These are phyloP conservation scores for Sympetrum striolatum DNA, from an alignment of 2,888 invertebrate genomes.

Conservation along the genomic window DNA sequence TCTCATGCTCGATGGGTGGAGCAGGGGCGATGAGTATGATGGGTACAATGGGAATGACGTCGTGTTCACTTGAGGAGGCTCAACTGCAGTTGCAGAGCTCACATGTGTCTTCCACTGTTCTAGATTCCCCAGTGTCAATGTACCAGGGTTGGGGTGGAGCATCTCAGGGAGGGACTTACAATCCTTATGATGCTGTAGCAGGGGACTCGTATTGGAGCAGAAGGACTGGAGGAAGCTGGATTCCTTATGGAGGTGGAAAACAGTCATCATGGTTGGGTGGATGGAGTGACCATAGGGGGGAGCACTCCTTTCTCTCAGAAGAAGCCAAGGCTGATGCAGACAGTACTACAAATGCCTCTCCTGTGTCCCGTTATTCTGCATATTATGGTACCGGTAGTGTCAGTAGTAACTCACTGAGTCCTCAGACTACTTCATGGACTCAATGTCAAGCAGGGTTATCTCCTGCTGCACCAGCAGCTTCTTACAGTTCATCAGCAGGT, in stretches of 20 bases:
- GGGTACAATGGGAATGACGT: constrained; percentile 61
- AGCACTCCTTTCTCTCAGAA: not conserved
- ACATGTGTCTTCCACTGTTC: constrained; percentile 74
- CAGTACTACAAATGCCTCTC: constrained; percentile 62
- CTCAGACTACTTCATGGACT: constrained; percentile 12
- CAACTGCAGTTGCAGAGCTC: constrained; percentile 76
- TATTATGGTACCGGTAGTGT: not conserved
- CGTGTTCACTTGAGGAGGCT: constrained; percentile 25
- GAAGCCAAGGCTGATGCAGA: constrained; percentile 76
- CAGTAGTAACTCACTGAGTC: not conserved
- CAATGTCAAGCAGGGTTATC: constrained; percentile 25
- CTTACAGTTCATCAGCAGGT: constrained; percentile 36
- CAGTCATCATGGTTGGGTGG: constrained; percentile 13
- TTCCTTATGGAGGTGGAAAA: constrained; percentile 55
- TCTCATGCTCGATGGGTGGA: constrained; percentile 47
- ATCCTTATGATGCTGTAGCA: constrained; percentile 3
- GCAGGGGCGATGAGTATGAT: constrained; percentile 65
- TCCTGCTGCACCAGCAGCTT: constrained; percentile 11
- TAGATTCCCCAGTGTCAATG: constrained; percentile 67
- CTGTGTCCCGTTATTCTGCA: constrained; percentile 10
- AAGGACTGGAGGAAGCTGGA: constrained; percentile 55
- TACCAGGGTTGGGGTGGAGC: constrained; percentile 58
- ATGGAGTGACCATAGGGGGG: constrained; percentile 37
- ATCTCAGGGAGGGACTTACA: constrained; percentile 28
- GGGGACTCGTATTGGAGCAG: constrained; percentile 43